A percentile compares a stretch with the other conserved stretches of the same genome.
Evolutionary conservation across 2,797 vertebrate species (phyloP).

Genomic region (Carapus acus): DNA sequence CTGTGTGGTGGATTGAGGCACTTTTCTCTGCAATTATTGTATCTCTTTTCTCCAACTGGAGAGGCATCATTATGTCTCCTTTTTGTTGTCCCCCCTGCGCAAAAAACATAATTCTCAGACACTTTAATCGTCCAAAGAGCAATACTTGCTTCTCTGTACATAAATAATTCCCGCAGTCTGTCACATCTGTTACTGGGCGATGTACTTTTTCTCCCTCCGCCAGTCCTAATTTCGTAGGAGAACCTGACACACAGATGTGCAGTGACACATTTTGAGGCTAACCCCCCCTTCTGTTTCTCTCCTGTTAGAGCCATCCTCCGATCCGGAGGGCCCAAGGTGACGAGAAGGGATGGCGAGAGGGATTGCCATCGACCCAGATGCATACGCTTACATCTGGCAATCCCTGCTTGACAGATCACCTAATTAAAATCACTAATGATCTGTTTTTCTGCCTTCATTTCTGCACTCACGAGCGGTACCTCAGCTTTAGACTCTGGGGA

Average conservation of each 20-base stretch:
- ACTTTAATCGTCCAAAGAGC: constrained; percentile 24
- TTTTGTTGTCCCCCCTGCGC: no score
- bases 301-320: constrained; percentile 45
- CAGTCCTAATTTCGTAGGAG: constrained; percentile 31
- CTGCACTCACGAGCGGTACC: constrained; percentile 64
- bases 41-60: constrained; percentile 41
- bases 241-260: constrained; percentile 43
- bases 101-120: constrained; percentile 34
- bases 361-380: constrained; percentile 71
- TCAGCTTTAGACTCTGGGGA: constrained; percentile 63
- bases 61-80: constrained; percentile 32
- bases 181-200: constrained; percentile 9
- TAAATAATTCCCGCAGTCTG: constrained; percentile 9
- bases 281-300: constrained; percentile 49
- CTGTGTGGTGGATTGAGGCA: constrained; percentile 46
- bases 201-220: constrained; percentile 14
- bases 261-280: constrained; percentile 59
- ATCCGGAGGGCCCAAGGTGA: constrained; percentile 64
- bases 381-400: constrained; percentile 73
- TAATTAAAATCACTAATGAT: constrained; percentile 80
- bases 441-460: constrained; percentile 67
- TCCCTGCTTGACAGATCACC: constrained; percentile 75
- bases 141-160: neutral
- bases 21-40: constrained; percentile 58
- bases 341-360: constrained; percentile 64